A percentile compares a stretch with the other conserved stretches of the same genome.
Conservation (phyloP, 2,888 invertebrate genomes). For the Neuroscelio doddi region DNA sequence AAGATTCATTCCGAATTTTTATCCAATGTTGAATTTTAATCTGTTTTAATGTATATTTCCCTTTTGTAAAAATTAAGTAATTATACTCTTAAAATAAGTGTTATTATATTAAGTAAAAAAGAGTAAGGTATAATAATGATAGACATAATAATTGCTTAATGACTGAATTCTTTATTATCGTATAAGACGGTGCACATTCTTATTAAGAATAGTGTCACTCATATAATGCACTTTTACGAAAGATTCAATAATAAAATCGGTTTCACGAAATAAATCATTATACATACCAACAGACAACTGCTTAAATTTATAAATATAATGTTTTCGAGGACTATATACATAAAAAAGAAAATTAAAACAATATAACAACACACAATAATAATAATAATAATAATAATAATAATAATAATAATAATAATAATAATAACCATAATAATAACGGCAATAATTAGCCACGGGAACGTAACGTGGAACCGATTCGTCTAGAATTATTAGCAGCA, state of each 20-base stretch:
- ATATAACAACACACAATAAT: conserved; percentile 59
- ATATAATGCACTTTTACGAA: conserved; percentile 44
- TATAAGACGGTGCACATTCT: conserved; percentile 33
- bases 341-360: conserved; percentile 45
- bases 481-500: conserved; percentile 11
- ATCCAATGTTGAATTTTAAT: too few species aligned
- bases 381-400: conserved; percentile 49
- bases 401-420: too few species aligned
- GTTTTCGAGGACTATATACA: conserved; percentile 53
- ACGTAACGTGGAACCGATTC: conserved; percentile 10
- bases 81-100: not conserved
- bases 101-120: not conserved
- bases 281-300: conserved; percentile 63
- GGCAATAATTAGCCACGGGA: conserved; percentile 34
- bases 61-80: too few species aligned
- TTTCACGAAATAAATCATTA: conserved; percentile 58
- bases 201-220: conserved; percentile 24
- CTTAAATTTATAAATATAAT: conserved; percentile 59
- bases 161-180: conserved; percentile 45
- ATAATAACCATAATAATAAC: too few species aligned
- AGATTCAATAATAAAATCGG: conserved; percentile 43
- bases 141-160: conserved; percentile 22
- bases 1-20: too few species aligned
- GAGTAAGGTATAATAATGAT: not conserved
- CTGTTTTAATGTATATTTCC: too few species aligned